Evolutionary conservation across 1,140 invertebrate genomes (phyloP), one percentile per base, ranked within the genome.

Genomic region (Hylaeus anthracinus): DNA sequence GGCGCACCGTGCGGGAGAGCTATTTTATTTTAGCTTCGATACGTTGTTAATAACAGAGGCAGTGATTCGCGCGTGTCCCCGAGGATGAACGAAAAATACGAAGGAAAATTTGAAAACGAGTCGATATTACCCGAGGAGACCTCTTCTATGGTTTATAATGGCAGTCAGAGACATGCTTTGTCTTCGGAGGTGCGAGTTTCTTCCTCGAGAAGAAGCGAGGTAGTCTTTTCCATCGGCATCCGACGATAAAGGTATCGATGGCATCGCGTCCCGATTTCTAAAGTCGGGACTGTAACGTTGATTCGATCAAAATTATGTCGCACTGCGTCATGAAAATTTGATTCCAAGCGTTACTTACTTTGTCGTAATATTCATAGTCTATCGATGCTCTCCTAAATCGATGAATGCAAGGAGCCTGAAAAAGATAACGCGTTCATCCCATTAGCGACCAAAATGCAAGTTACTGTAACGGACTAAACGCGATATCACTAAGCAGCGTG

Each of bases 161-260:
- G 90, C 88, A 77, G 92, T 93, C 45, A 92, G 85, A 45, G 89
- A 89, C 79, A 90, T 90, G 71, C 91, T 93, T 82, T 91, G 90
- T 79, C 90, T 89, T 69, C 89, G 83, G 9, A 91, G 82, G 77
- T 89, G 90, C 72, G 87, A 86, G 64, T 81, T 85, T 84, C 88
- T 88, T 55, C 83, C 85, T 73, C 79, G 82, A 53, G 85, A 79
- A 63, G 83, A 77, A 73, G 86, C 81, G 51, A 61, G 45, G 41
- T 43, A 86, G 58, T 86, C 79, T 67, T 80, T 74, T 63, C 55
- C 79, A 69, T 80, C 79, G 37, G 55, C 53, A 15, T 80, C 79
- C 12, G 78, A 48, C 43, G 51, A 72, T 43, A 56, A 45, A n/a
- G 64, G 61, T 77, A 75, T 60, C 58, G 67, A 39, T 64, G 51